Evolutionary conservation across 1,140 invertebrate species (phyloP).

Genomic region (Proctacanthus coquilletti): DNA sequence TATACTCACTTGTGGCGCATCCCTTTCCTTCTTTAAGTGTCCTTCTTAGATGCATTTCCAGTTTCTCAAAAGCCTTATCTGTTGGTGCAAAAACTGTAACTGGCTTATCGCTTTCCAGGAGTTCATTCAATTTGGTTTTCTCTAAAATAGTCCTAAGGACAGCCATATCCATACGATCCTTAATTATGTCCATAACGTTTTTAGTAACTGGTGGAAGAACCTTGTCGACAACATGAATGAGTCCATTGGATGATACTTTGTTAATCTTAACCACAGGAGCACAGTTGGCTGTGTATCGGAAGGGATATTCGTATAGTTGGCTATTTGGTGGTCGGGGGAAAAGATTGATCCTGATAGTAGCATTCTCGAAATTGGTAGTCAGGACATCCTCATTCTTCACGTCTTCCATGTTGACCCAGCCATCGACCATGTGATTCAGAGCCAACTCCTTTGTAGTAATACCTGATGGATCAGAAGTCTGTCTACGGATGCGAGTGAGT

Average conservation of each 20-base stretch:
- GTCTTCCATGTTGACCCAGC: slow-evolving; percentile 32
- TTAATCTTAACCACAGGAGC: slow-evolving; percentile 32
- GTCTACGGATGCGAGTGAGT: slow-evolving; percentile 8
- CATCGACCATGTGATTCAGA: slow-evolving; percentile 31
- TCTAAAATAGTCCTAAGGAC: slow-evolving; percentile 26
- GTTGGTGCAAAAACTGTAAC: slow-evolving; percentile 48
- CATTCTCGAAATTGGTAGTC: slow-evolving; percentile 30
- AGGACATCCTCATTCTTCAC: slow-evolving; percentile 32
- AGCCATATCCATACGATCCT: slow-evolving; percentile 26
- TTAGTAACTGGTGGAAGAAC: slow-evolving; percentile 39
- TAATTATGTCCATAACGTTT: slow-evolving; percentile 31
- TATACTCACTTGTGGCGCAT: slow-evolving; percentile 34
- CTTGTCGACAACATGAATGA: slow-evolving; percentile 47
- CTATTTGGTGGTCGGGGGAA: slow-evolving; percentile 34
- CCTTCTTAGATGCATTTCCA: slow-evolving; percentile 28
- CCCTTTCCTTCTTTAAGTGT: slow-evolving; percentile 31
- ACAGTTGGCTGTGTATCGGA: slow-evolving; percentile 36
- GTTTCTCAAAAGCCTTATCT: slow-evolving; percentile 43
- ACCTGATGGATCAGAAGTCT: slow-evolving; percentile 8
- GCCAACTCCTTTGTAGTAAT: slow-evolving; percentile 23
- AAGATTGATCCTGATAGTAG: slow-evolving; percentile 42
- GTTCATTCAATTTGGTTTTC: slow-evolving; percentile 23
- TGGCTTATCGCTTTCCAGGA: slow-evolving; percentile 35
- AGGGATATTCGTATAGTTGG: slow-evolving; percentile 18
- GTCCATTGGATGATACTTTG: slow-evolving; percentile 43